phyloP scores from a whole-genome alignment of 2,113 vertebrate genomes.

The Perca fluviatilis region DNA sequence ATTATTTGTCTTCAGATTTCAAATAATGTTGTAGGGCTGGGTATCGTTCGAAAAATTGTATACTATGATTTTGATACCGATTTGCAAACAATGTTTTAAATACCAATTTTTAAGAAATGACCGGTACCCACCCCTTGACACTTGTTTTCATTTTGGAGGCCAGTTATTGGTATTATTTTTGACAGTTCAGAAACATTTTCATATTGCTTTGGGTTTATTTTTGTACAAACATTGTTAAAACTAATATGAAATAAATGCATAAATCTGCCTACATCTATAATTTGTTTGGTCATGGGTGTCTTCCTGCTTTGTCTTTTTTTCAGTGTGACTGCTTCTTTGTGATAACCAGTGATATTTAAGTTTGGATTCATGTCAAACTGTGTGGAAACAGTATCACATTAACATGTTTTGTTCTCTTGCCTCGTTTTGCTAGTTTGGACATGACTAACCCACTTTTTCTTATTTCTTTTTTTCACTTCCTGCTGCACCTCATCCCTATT shows the following conservation, averaged over 20 bases:
- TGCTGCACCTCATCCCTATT: not conserved
- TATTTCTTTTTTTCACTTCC: slow-evolving; percentile 2
- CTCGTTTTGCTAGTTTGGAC: not conserved
- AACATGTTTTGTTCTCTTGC: not conserved
- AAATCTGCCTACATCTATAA: slow-evolving; percentile 18
- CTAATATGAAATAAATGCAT: slow-evolving; percentile 61
- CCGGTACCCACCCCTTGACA: not conserved
- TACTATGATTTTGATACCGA: no score
- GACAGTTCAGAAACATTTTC: not conserved
- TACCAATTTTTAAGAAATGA: no score
- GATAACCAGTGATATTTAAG: not conserved
- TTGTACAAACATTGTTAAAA: slow-evolving; percentile 53
- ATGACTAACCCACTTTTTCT: slow-evolving; percentile 42
- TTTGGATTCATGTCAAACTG: not conserved
- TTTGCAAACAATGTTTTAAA: no score
- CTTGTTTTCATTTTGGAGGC: slow-evolving; percentile 1
- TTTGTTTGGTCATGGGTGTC: slow-evolving; percentile 21
- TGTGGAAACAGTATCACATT: not conserved
- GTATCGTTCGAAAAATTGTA: no score
- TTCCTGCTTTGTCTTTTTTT: slow-evolving; percentile 2
- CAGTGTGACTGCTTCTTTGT: not conserved
- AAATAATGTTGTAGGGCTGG: not conserved
- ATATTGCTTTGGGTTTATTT: slow-evolving; percentile 48
- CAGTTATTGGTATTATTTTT: not conserved
- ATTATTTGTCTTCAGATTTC: slow-evolving; percentile 26